Base-by-base conservation (phyloP, 1,140 invertebrate genomes). In the Aplysia californica region DNA sequence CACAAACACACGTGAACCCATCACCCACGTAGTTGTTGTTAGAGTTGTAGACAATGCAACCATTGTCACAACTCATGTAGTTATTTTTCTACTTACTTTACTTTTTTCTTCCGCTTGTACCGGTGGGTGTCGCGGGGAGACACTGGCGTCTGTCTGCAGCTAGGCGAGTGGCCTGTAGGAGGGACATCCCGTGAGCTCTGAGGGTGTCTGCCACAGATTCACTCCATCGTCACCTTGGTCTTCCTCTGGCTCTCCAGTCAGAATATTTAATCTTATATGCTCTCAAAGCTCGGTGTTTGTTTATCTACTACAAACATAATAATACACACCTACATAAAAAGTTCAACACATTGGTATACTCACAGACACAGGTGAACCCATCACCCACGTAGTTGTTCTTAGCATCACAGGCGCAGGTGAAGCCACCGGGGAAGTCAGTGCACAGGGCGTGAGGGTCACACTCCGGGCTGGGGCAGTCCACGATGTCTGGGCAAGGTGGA, bases 391-490 rank as follows among this genome's bases (percentile, higher is more conserved):
- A 75, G 35, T 66, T 44, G 3, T 31, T 66, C 20, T 44, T 41
- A 41, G 38, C 58, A 21, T 84, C 77, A 76, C 85, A 87, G 31
- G 38, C 68, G 64, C 85, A 87, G 6, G 74, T 70, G 58, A 80
- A 87, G 23, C 78, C 80, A 39, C 85, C 85, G 3, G 77, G 79
- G 0, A 68, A 73, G 70, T 87, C 83, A 0, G 38, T 64, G 75
- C 85, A 87, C 18, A 74, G 44, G 5, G 85, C 74, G n/a, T 78
- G 74, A 21, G 68, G 64, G 50, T 83, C 81, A 67, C 85, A 86
- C 6, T 44, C 29, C 10, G 44, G 29, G 15, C n/a, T n/a, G n/a
- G n/a, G n/a, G n/a, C n/a, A n/a, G n/a, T n/a, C n/a, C n/a, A n/a
- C n/a, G n/a, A n/a, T n/a, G n/a, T n/a, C n/a, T n/a, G n/a, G n/a